Conservation (phyloP, 2,797 vertebrate species). For the Craterocephalus amniculus region DNA sequence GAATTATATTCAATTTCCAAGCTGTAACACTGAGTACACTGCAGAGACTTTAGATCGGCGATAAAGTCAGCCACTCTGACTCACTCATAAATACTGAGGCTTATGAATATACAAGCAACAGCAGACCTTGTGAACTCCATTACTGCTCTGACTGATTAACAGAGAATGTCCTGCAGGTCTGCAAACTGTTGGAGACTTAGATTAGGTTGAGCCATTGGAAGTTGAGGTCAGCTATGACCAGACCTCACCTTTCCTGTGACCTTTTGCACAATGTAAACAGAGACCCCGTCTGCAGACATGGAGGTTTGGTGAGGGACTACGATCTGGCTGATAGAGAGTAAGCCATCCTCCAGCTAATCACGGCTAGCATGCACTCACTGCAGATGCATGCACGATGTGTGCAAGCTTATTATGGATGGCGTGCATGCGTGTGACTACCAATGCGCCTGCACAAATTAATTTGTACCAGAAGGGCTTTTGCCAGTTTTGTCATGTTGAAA, state of each 20-base stretch:
- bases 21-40: constrained; percentile 3
- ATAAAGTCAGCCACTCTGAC: constrained; percentile 24
- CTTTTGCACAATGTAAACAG: constrained; percentile 46
- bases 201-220: constrained; percentile 51
- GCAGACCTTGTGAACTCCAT: constrained; percentile 43
- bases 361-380: constrained; percentile 7
- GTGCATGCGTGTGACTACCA: constrained; percentile 54
- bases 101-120: constrained; percentile 57
- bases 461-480: constrained; percentile 37
- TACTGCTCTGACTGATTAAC: constrained; percentile 62
- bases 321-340: constrained; percentile 30
- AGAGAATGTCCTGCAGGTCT: constrained; percentile 54
- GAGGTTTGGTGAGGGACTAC: constrained; percentile 23
- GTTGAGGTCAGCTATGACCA: constrained; percentile 54
- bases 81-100: constrained; percentile 54
- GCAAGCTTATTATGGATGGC: constrained; percentile 41
- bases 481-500: constrained; percentile 47
- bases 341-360: constrained; percentile 34
- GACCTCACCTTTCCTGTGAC: constrained; percentile 56
- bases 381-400: constrained; percentile 55
- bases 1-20: constrained; percentile 10
- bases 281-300: constrained; percentile 32
- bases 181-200: constrained; percentile 27
- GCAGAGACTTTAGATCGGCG: constrained; percentile 32
- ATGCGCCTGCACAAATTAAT: constrained; percentile 59